Base-by-base conservation (phyloP, 2,888 invertebrate genomes). In the Branchellion lobata region DNA sequence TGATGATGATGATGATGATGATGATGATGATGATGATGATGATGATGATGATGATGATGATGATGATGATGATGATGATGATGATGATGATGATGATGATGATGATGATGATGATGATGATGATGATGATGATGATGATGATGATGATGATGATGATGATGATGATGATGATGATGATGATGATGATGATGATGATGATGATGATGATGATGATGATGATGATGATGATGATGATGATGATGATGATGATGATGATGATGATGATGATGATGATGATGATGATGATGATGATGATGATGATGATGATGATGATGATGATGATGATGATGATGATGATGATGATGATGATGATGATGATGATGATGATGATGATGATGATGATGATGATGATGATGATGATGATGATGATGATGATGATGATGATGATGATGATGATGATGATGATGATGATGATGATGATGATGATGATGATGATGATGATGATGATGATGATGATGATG, bases 1-100 rank as follows among this genome's bases (percentile, higher is more conserved):
- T 40, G 14, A 74, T 74, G 61, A 47, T 74, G 31, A 40, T 40
- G 40, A 40, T 40, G 40, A 40, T 40, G 40, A 40, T 40, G 40
- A 40, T 40, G 40, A 40, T 40, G 40, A 40, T 40, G 40, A 40
- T 40, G 40, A 40, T 40, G 40, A 40, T 40, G 14, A 74, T 74
- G 61, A 47, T 74, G 31, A 40, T 40, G 40, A 40, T 40, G 40
- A 40, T 40, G 40, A 40, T 40, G 40, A 40, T 40, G 40, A 40
- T 40, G 40, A 40, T 40, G 40, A 40, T 40, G 40, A 40, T 40
- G 40, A 40, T 40, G 14, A 74, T 74, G 61, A 47, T 74, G 31
- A 40, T 40, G 40, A 40, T 40, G 40, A 40, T 40, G 40, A 40
- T 40, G 40, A 40, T 40, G 40, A 40, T 40, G 40, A 40, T 40